Percentiles rank a stretch among this genome's conserved stretches.
phyloP scores from a whole-genome alignment of 1,140 invertebrate genomes.

The Gyrodactylus salaris region DNA sequence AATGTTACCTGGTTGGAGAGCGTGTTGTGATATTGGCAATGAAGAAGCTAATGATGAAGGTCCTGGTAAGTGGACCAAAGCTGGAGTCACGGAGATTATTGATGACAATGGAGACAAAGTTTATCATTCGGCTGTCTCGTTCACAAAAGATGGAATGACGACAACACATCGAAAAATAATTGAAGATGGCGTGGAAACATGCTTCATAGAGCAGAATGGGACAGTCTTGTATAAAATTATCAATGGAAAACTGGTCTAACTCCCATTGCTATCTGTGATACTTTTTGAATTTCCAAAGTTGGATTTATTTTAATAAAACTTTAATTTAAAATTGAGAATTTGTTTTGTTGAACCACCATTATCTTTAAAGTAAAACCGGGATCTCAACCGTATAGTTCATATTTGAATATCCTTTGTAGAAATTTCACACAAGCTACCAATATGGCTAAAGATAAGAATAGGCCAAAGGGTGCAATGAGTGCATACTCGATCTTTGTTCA shows the following conservation, averaged over 20 bases:
- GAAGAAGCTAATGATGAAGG: not conserved
- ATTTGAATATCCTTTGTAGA: not conserved
- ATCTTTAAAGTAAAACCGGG: not conserved
- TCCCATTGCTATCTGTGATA: not conserved
- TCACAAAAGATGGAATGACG: not conserved
- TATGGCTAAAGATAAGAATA: slow-evolving; percentile 14
- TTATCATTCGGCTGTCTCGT: not conserved
- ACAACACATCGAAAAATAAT: not conserved
- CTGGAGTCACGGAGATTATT: not conserved
- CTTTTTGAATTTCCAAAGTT: no score
- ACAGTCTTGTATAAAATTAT: not conserved
- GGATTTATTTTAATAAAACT: no score
- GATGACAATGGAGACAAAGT: not conserved
- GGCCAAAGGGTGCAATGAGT: slow-evolving; percentile 71
- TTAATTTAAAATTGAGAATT: not conserved
- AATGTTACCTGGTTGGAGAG: not conserved
- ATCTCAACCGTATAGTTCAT: not conserved
- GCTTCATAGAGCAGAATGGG: not conserved
- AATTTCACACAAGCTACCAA: not conserved
- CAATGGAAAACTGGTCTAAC: not conserved
- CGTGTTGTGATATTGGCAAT: not conserved
- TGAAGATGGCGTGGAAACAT: not conserved
- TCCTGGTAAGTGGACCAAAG: not conserved
- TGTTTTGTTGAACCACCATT: not conserved
- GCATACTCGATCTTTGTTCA: slow-evolving; percentile 98